phyloP scores from a whole-genome alignment of 64 coral and sea anemone genomes.

The Astreopora myriophthalma region DNA sequence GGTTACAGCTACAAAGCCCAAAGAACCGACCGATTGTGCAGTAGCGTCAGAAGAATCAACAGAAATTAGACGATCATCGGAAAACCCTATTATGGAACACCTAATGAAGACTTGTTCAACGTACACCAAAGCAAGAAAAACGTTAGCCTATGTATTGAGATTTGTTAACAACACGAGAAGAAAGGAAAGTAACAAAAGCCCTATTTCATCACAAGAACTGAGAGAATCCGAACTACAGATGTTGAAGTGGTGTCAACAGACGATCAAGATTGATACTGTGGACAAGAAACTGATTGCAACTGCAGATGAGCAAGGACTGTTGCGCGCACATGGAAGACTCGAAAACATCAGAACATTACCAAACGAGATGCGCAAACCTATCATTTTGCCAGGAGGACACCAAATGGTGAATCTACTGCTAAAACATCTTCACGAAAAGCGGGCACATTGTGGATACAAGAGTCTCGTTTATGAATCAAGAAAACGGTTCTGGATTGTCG shows the following conservation, averaged over 20 bases:
- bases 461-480: slow-evolving; percentile 24
- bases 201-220: slow-evolving; percentile 36
- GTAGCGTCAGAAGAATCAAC: not conserved
- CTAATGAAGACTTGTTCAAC: not conserved
- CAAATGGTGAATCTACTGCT: not conserved
- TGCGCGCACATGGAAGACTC: slow-evolving; percentile 33
- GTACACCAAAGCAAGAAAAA: slow-evolving; percentile 13
- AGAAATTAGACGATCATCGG: not conserved
- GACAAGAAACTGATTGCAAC: slow-evolving; percentile 8
- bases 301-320: slow-evolving; percentile 14
- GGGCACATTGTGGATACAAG: slow-evolving; percentile 35
- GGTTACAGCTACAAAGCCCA: not conserved
- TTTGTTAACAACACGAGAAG: slow-evolving; percentile 23
- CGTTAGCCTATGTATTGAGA: slow-evolving; percentile 50
- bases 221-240: slow-evolving; percentile 19
- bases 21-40: not conserved
- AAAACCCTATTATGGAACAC: slow-evolving; percentile 27
- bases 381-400: not conserved
- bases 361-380: slow-evolving; percentile 5
- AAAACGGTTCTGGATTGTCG: slow-evolving; percentile 37
- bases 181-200: not conserved
- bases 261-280: not conserved
- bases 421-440: not conserved
- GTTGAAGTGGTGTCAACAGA: slow-evolving; percentile 2
- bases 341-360: not conserved